Evolutionary conservation across 2,888 invertebrate genomes (phyloP).

Genomic region (Clusia tigrina): DNA sequence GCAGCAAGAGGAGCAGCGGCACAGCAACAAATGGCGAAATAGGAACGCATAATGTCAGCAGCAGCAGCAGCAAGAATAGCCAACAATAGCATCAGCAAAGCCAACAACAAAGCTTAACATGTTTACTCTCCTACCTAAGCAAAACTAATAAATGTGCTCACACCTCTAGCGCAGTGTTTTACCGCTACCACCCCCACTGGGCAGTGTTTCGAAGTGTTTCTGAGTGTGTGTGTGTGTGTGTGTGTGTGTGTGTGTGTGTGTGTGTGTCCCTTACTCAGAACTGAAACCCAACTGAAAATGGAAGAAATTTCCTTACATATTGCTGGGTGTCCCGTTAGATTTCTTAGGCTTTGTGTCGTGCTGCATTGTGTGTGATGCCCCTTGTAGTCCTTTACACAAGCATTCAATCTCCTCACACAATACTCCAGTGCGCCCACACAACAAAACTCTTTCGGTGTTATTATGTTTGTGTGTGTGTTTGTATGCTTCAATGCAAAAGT

Average conservation of each 20-base stretch:
- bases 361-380: not conserved
- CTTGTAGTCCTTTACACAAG: too few relatives aligned
- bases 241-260: slow-evolving; percentile 1
- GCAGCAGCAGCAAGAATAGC: too few relatives aligned
- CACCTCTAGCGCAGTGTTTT: not conserved
- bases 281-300: too few relatives aligned
- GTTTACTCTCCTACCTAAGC: not conserved
- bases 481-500: not conserved
- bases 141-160: slow-evolving; percentile 15
- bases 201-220: not conserved
- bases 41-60: slow-evolving; percentile 6
- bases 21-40: not conserved
- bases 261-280: not conserved
- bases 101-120: not conserved
- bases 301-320: too few relatives aligned
- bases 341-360: not conserved
- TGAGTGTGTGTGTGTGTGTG: not conserved
- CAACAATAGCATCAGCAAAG: not conserved
- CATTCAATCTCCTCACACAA: too few relatives aligned
- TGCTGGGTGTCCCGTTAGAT: not conserved
- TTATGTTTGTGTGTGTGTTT: not conserved
- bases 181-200: not conserved
- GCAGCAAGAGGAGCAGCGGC: too few relatives aligned
- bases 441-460: slow-evolving; percentile 2
- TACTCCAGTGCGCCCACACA: not conserved